These are phyloP conservation scores for Leuciscus waleckii DNA, from an alignment of 2,797 vertebrate species.

Conservation along the genomic window DNA sequence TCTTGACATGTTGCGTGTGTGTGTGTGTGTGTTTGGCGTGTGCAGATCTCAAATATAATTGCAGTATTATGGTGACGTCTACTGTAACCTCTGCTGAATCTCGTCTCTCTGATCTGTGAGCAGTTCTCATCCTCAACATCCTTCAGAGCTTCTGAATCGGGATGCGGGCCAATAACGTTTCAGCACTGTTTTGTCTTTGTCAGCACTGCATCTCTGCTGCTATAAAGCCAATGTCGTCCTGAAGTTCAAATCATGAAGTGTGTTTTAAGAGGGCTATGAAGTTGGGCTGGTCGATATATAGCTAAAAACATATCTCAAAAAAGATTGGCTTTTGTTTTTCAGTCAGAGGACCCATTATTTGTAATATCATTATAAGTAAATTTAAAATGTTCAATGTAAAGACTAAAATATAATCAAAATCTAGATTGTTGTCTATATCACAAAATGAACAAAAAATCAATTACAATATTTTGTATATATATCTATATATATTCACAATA, in stretches of 20 bases:
- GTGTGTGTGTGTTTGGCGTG: neutral
- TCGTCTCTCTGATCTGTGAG: slow-evolving; percentile 7
- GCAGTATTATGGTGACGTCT: neutral
- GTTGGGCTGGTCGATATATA: neutral
- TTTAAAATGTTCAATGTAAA: neutral
- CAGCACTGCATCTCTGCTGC: slow-evolving; percentile 41
- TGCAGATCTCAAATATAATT: slow-evolving; percentile 6
- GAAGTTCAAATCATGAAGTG: slow-evolving; percentile 25
- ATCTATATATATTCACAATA: neutral
- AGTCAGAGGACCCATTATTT: neutral
- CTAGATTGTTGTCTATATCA: too few species aligned
- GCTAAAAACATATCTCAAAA: neutral
- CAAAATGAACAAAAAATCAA: too few species aligned
- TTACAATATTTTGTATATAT: too few species aligned
- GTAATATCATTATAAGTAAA: neutral
- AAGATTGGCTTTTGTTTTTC: neutral
- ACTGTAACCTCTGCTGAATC: slow-evolving; percentile 9
- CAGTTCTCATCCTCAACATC: slow-evolving; percentile 35
- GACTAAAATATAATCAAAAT: neutral
- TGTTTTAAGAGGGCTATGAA: neutral
- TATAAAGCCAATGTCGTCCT: slow-evolving; percentile 50
- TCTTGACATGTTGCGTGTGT: neutral
- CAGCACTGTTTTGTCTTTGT: slow-evolving; percentile 41
- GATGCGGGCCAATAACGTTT: slow-evolving; percentile 37
- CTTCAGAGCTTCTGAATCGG: slow-evolving; percentile 25